Evolutionary conservation across 2,888 invertebrate genomes (phyloP).

Genomic region (Hirudinaria manillensis): DNA sequence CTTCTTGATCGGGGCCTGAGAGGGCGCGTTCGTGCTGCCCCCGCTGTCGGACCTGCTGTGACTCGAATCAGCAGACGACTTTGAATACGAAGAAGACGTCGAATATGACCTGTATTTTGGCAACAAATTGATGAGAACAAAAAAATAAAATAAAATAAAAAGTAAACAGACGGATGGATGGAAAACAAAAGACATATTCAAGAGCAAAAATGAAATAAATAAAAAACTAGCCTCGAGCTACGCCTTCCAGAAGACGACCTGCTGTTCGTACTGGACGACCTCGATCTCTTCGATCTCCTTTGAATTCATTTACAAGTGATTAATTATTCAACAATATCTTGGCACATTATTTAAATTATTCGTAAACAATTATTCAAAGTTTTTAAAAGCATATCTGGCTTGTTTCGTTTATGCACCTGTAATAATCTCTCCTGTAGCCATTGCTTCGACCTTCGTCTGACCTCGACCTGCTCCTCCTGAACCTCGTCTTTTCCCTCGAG

Average conservation of each 20-base stretch:
- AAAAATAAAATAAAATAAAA: not conserved
- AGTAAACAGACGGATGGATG: not conserved
- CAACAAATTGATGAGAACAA: not conserved
- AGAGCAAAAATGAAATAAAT: not conserved
- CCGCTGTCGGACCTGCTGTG: not conserved
- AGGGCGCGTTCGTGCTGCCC: not conserved
- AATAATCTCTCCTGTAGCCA: constrained; percentile 14
- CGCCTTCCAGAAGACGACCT: not conserved
- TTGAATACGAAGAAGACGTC: constrained; percentile 10
- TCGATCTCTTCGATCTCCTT: constrained; percentile 1
- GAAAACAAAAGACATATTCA: not conserved
- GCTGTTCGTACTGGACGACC: not conserved
- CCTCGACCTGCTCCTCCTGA: constrained; percentile 32
- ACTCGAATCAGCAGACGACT: not conserved
- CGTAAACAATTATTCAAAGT: constrained; percentile 14
- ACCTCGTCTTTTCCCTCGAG: constrained; percentile 8
- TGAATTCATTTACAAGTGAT: not conserved
- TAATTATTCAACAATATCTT: no score
- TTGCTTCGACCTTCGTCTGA: constrained; percentile 1
- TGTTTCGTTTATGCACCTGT: constrained; percentile 8
- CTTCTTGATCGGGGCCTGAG: constrained; percentile 43
- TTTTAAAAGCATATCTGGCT: constrained; percentile 1
- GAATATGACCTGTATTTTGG: constrained; percentile 10
- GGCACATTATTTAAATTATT: no score
- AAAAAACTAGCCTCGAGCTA: not conserved